Evolutionary conservation across 2,113 vertebrate genomes (phyloP).

Genomic region (Cryptoleucopteryx plumbea): DNA sequence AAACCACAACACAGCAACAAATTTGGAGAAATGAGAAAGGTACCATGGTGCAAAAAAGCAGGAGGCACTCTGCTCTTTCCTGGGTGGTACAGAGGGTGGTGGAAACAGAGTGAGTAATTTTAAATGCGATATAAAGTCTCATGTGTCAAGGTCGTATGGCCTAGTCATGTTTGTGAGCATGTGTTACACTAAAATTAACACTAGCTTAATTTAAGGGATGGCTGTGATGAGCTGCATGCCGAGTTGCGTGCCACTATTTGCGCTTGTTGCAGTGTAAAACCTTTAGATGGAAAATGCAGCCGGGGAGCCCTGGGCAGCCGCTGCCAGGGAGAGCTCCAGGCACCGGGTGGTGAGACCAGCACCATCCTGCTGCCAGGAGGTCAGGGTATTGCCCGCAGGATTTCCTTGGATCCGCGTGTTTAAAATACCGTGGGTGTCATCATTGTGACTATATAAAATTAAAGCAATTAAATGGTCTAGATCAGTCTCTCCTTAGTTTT

Average conservation of each 20-base stretch:
- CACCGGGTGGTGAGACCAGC: neutral
- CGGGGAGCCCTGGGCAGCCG: accelerated
- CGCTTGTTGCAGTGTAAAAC: neutral
- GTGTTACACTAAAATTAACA: neutral
- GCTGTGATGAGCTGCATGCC: neutral
- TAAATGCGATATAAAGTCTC: accelerated
- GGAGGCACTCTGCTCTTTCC: neutral
- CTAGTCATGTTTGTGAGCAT: accelerated
- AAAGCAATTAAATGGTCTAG: no score
- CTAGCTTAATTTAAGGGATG: no score
- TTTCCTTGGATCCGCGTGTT: neutral
- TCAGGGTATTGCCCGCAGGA: neutral
- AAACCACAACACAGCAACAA: accelerated
- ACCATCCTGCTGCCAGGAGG: neutral
- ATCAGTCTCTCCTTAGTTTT: neutral
- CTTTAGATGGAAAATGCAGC: neutral
- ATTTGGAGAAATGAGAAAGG: neutral
- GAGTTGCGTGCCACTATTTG: accelerated
- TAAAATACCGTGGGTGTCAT: neutral
- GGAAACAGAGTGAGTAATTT: neutral
- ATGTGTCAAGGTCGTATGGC: accelerated
- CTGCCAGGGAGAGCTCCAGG: neutral
- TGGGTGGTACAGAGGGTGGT: accelerated
- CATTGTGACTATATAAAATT: neutral
- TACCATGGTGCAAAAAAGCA: neutral